Evolutionary conservation across 2,888 invertebrate species (phyloP).

Genomic region (Odontothrips loti): DNA sequence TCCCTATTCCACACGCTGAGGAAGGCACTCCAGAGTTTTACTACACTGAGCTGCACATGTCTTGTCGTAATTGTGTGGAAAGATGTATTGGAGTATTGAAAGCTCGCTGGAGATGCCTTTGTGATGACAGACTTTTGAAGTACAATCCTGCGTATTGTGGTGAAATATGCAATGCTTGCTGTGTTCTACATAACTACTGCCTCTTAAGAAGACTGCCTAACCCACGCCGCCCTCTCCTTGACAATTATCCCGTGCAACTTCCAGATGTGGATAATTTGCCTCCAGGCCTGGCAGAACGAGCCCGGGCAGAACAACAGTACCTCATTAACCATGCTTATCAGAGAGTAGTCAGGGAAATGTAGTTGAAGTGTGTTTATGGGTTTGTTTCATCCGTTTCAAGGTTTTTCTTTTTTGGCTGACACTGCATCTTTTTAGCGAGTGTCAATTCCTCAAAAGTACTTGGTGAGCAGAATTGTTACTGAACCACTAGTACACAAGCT

Average conservation of each 20-base stretch:
- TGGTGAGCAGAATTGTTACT: too few species aligned
- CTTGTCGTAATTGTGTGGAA: conserved; percentile 29
- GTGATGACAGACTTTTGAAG: background rate
- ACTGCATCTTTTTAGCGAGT: too few species aligned
- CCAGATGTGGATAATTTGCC: background rate
- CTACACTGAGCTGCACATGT: conserved; percentile 28
- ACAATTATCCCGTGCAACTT: background rate
- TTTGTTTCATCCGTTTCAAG: background rate
- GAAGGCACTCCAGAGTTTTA: conserved; percentile 31
- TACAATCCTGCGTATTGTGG: background rate
- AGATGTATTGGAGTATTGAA: conserved; percentile 33
- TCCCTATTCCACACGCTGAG: conserved; percentile 31
- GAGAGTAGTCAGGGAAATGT: background rate
- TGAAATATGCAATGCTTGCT: background rate
- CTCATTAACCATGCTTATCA: background rate
- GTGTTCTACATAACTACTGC: background rate
- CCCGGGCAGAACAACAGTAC: background rate
- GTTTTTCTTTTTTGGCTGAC: too few species aligned
- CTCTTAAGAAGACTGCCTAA: background rate
- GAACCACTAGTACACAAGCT: too few species aligned
- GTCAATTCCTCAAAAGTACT: too few species aligned
- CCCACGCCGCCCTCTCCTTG: background rate
- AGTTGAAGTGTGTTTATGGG: background rate
- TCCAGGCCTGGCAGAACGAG: background rate
- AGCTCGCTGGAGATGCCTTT: conserved; percentile 31